These are phyloP conservation scores for Campoplex nolae DNA, from an alignment of 2,888 invertebrate species.

Conservation along the genomic window DNA sequence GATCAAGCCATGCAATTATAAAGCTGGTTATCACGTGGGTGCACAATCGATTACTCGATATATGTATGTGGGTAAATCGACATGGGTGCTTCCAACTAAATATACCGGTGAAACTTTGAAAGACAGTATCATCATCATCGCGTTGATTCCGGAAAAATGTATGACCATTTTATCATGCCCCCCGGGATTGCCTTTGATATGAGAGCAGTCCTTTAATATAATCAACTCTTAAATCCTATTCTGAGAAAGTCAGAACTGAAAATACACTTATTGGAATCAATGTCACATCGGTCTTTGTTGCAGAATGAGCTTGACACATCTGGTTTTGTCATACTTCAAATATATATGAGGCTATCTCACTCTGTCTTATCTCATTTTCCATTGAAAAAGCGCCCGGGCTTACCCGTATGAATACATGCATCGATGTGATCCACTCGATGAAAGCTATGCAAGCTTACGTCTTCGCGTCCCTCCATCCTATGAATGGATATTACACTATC, in stretches of 20 bases:
- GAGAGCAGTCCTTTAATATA: not conserved
- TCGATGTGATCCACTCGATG: slow-evolving; percentile 72
- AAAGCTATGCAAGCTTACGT: slow-evolving; percentile 63
- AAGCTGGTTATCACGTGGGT: slow-evolving; percentile 13
- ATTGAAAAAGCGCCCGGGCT: slow-evolving; percentile 73
- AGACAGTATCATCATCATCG: not conserved
- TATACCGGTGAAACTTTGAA: not conserved
- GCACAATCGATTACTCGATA: slow-evolving; percentile 17
- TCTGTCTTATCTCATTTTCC: slow-evolving; percentile 67
- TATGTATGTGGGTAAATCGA: not conserved
- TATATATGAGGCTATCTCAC: slow-evolving; percentile 56
- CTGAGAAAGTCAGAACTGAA: not conserved
- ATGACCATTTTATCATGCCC: not conserved
- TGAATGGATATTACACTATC: slow-evolving; percentile 68
- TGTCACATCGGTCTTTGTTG: not conserved
- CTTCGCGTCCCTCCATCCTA: slow-evolving; percentile 36
- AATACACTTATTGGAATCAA: not conserved
- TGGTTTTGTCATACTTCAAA: slow-evolving; percentile 30
- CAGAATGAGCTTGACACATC: not conserved
- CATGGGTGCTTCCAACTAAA: not conserved
- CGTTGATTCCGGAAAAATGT: not conserved
- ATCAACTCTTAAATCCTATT: not conserved
- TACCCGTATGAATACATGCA: slow-evolving; percentile 79
- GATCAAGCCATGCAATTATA: slow-evolving; percentile 28
- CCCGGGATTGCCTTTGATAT: not conserved